Base-by-base conservation (phyloP, 2,113 vertebrate species). In the Calyptommatus sinebrachiatus region DNA sequence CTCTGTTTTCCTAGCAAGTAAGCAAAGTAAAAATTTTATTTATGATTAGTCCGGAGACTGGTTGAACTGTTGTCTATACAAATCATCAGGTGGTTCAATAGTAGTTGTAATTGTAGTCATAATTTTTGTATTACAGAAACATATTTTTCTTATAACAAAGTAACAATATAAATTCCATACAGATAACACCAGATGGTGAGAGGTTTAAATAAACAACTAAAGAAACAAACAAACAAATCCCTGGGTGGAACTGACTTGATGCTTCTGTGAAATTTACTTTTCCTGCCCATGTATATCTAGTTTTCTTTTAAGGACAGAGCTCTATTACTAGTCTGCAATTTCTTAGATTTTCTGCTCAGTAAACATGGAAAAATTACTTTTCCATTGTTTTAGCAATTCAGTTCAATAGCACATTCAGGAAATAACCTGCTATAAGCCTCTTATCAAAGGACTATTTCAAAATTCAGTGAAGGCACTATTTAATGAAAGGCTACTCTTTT, bases 141-240 rank as follows among this genome's bases (percentile, higher is more conserved):
- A 57, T 16, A 18, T 57, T 57, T 57, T 57, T 18, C 53, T 18
- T 57, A 16, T 57, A 57, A 57, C 18, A 89, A 90, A 93, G 91
- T 90, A 85, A 89, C 89, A 85, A 89, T 88, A 89, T 66, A 86
- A 94, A 94, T 92, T 93, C 93, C 90, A 87, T 85, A 94, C 87
- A 93, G 93, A 93, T 94, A 94, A 94, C 88, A 92, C 88, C 94
- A 95, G 93, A 94, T 94, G 94, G 93, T 85, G 93, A 93, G 77
- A 82, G 92, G 88, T 85, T 93, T 41, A 41, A 41, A 41, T 5
- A 41, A 41, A 93, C 14, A 74, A 91, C 93, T 94, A 95, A 95
- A 95, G 94, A 93, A 94, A 94, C 94, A 94, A 95, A 95, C 94
- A 93, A 94, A 94, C 94, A 94, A 85, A 78, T 87, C 94, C 92